A percentile compares a stretch with the other conserved stretches of the same genome.
Conservation (phyloP, 1,140 invertebrate genomes). For the Drosophila funebris region DNA sequence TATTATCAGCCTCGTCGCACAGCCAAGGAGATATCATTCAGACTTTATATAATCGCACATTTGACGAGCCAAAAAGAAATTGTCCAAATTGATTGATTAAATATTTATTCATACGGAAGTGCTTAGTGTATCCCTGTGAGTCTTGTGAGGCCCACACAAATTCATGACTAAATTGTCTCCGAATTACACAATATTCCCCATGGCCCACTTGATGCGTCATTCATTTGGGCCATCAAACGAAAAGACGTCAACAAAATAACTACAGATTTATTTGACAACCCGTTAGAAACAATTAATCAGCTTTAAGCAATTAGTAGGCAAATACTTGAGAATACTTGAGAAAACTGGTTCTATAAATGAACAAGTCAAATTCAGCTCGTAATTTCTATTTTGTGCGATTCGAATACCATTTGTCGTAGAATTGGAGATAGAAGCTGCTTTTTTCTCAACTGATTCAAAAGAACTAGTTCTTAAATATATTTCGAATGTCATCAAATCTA, state of each 20-base stretch:
- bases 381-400: too few species aligned
- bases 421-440: too few species aligned
- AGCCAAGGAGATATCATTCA: conserved; percentile 51
- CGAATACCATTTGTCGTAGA: too few species aligned
- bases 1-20: not conserved
- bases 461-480: too few species aligned
- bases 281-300: too few species aligned
- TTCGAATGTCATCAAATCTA: too few species aligned
- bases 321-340: too few species aligned
- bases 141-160: conserved; percentile 1
- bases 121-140: conserved; percentile 46
- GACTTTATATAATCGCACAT: conserved; percentile 42
- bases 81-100: conserved; percentile 78
- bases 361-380: too few species aligned
- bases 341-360: too few species aligned
- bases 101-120: conserved; percentile 78
- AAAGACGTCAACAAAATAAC: not conserved
- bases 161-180: conserved; percentile 41
- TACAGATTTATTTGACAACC: not conserved
- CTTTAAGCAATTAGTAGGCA: too few species aligned
- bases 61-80: conserved; percentile 66
- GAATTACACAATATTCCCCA: not conserved
- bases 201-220: conserved; percentile 18
- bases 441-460: too few species aligned
- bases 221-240: conserved; percentile 8